Evolutionary conservation across 2,797 vertebrate species (phyloP), one percentile per base, ranked within the genome.

Genomic region (Carduelis carduelis): DNA sequence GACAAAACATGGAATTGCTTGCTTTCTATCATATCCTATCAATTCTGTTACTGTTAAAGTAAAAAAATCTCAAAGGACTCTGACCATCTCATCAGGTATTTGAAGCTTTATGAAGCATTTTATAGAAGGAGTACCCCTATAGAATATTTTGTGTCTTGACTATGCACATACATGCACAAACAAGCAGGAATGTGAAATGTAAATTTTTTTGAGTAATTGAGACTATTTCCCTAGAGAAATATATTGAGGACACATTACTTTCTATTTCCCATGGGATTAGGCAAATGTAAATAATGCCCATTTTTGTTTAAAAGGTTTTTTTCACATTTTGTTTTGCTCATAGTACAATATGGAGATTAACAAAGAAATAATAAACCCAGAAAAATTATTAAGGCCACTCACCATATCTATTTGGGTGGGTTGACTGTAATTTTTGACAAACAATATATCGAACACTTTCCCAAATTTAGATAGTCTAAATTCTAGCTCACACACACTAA

Each of bases 271-370:
- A 27, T 64, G 81, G 72, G 81, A 79, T 87, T 64, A 90, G 16
- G 34, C 27, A 93, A 89, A 90, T 80, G 68, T 93, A 96, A 96
- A 90, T 89, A 95, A 96, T 55, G 60, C 23, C 30, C 64, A 3
- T 43, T 91, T 89, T 87, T 90, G 83, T 27, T 87, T 52, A 68
- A 96, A 92, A 93, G 34, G 35, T 39, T 39, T 39, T 82, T 89
- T 87, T 68, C 39, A 70, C 0, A 3, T 37, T 92, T 83, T 74
- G 49, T 89, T 79, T 89, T 89, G 21, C 32, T 85, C 9, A 5
- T 47, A 46, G 64, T 83, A 59, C 75, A 89, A 66, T 72, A 80
- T 14, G 19, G 27, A 46, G 34, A 94, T 64, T 80, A 89, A 72
- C 55, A 84, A 92, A 65, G 65, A 95, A 94, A 83, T 55, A 93